Conservation (phyloP, 2,113 vertebrate species). For the Glaucomys volans region DNA sequence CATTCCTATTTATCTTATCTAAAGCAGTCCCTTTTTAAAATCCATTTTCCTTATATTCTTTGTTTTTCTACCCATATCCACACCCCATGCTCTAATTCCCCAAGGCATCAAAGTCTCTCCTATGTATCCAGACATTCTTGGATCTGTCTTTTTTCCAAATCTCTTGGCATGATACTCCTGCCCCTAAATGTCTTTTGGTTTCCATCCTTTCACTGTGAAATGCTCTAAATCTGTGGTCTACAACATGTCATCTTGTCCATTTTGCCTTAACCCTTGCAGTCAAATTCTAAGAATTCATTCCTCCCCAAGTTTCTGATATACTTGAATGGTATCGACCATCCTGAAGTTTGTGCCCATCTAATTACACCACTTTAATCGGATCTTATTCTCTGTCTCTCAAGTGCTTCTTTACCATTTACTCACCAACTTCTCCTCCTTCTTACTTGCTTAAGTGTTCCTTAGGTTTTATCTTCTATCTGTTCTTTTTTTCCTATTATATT, state of each 20-base stretch:
- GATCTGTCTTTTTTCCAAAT: background rate
- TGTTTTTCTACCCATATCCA: background rate
- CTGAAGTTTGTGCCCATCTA: background rate
- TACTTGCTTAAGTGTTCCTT: conserved; percentile 12
- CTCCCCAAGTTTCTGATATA: background rate
- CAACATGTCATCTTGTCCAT: background rate
- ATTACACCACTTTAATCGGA: background rate
- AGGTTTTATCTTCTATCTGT: background rate
- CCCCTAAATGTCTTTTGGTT: background rate
- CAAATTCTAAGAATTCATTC: background rate
- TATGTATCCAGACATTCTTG: background rate
- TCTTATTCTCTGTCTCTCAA: background rate
- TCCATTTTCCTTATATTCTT: background rate
- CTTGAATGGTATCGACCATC: background rate
- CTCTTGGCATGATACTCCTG: background rate
- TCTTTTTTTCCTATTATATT: background rate
- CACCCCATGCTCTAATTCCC: background rate
- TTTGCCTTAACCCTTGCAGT: background rate
- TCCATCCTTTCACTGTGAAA: background rate
- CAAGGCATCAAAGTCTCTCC: background rate
- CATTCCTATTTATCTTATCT: conserved; percentile 1
- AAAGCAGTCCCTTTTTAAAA: background rate
- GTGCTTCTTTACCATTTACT: background rate
- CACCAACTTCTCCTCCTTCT: background rate
- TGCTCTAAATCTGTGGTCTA: background rate